Evolutionary conservation across 53 echinoderm and acorn worm genomes (phyloP), one percentile per base, ranked within the genome.

Genomic region (Zoroaster sp.): DNA sequence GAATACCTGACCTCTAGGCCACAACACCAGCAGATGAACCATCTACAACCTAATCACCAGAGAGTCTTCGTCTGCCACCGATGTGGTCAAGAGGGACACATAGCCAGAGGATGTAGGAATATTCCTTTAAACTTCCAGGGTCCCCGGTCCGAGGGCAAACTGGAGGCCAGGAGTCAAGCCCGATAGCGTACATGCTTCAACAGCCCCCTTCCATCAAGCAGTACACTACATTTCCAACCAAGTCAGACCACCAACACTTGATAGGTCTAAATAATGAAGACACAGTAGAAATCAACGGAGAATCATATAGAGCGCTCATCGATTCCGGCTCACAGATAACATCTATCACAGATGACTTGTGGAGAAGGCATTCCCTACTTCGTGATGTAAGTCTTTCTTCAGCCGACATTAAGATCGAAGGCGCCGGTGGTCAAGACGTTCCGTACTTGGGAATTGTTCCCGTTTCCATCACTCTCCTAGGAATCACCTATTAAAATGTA

Each of bases 251-350:
- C 13, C 76, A 76, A 25, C 52, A 52, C 2, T 18, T 76, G 6
- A 76, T 76, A 47, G 52, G 52, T 7, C 76, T 49, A 0, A 52
- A 76, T 35, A 76, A 51, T 13, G 36, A 76, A 32, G 36, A 51
- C 28, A 52, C 17, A 3, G 51, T 76, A 12, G 17, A 6, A 12
- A 17, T 76, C 8, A 52, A 76, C 18, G 88, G 92, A 35, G 15
- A 79, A 40, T 12, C 33, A 1, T 80, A 65, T 32, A 9, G 0
- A 0, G 80, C 87, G 8, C 30, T 91, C 1, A 33, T 91, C 7
- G 92, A 91, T 25, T 69, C 92, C 8, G 92, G 92, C 7, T 87
- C 88, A 8, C 81, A 91, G 20, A 80, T 91, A 2, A 73, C 92
- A 0, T 71, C 80, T 9, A 66, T 87, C 20, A 40, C 73, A 1